A percentile compares a stretch with the other conserved stretches of the same genome.
Evolutionary conservation across 1,140 invertebrate genomes (phyloP).

Genomic region (Cydia amplana): DNA sequence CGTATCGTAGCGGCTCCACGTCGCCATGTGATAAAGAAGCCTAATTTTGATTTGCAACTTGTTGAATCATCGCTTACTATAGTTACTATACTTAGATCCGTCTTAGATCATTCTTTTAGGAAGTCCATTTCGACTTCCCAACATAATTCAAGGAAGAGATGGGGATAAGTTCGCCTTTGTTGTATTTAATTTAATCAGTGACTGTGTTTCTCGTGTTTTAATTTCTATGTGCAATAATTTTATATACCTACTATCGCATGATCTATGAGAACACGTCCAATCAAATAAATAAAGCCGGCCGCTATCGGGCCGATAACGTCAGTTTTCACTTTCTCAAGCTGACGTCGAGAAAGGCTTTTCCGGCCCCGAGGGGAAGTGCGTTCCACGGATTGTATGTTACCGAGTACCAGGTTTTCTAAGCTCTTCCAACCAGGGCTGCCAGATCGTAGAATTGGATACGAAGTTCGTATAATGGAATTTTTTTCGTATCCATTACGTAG

Average conservation of each 20-base stretch:
- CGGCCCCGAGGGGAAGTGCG: slow-evolving; percentile 3
- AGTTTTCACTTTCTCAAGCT: slow-evolving; percentile 27
- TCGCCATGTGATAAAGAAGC: too few species aligned
- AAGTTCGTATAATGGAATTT: too few species aligned
- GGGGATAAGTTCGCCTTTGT: too few species aligned
- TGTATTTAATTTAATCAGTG: too few species aligned
- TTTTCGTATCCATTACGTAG: too few species aligned
- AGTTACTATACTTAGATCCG: too few species aligned
- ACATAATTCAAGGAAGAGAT: too few species aligned
- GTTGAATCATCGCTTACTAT: neutral
- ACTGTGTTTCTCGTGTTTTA: too few species aligned
- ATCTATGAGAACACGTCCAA: slow-evolving; percentile 20
- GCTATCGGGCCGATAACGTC: slow-evolving; percentile 17
- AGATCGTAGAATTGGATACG: too few species aligned
- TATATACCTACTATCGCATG: neutral
- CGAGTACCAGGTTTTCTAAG: neutral
- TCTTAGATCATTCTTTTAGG: neutral
- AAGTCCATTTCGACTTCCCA: neutral
- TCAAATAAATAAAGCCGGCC: slow-evolving; percentile 16
- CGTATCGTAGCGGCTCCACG: too few species aligned
- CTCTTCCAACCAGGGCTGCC: too few species aligned
- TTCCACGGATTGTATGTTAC: slow-evolving; percentile 14
- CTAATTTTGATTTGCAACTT: neutral
- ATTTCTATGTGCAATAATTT: too few species aligned
- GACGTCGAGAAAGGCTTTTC: slow-evolving; percentile 16